These are phyloP conservation scores for Teinopalpus imperialis DNA, from an alignment of 2,888 invertebrate species.

Conservation along the genomic window DNA sequence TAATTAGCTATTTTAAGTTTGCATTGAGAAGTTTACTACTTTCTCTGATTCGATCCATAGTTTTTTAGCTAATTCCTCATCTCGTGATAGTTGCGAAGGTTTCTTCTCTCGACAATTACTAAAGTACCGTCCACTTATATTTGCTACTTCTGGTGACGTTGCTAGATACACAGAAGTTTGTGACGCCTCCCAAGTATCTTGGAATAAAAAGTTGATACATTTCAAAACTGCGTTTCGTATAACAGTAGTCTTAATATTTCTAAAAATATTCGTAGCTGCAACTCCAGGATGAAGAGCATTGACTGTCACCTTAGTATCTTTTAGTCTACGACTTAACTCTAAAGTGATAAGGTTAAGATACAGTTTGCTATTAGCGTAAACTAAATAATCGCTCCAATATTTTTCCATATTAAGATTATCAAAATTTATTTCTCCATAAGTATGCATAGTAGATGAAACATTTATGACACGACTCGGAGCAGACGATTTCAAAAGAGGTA, in stretches of 20 bases:
- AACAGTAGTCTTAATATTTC: constrained; percentile 77
- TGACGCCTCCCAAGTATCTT: constrained; percentile 84
- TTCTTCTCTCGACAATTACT: constrained; percentile 78
- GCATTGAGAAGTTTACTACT: constrained; percentile 53
- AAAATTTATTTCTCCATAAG: constrained; percentile 66
- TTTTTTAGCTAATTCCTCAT: constrained; percentile 78
- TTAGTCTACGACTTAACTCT: constrained; percentile 81
- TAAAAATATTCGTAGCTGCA: constrained; percentile 84
- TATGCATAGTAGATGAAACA: constrained; percentile 83
- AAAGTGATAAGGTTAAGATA: constrained; percentile 84
- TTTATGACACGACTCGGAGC: constrained; percentile 84
- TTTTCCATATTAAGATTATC: constrained; percentile 75
- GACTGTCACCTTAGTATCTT: constrained; percentile 84
- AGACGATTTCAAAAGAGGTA: constrained; percentile 77
- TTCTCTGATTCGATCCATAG: constrained; percentile 86
- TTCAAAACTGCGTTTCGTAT: constrained; percentile 51
- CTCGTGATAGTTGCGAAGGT: constrained; percentile 75
- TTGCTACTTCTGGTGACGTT: constrained; percentile 78
- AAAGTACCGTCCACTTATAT: constrained; percentile 85
- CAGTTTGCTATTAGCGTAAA: constrained; percentile 81
- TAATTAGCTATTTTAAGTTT: too few species aligned
- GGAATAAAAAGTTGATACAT: constrained; percentile 66
- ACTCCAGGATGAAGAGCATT: constrained; percentile 88
- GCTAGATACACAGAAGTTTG: constrained; percentile 84
- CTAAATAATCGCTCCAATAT: constrained; percentile 74